A percentile compares a stretch with the other conserved stretches of the same genome.
These are phyloP conservation scores for Rhinichthys klamathensis DNA, from an alignment of 2,113 vertebrate species.

Conservation along the genomic window DNA sequence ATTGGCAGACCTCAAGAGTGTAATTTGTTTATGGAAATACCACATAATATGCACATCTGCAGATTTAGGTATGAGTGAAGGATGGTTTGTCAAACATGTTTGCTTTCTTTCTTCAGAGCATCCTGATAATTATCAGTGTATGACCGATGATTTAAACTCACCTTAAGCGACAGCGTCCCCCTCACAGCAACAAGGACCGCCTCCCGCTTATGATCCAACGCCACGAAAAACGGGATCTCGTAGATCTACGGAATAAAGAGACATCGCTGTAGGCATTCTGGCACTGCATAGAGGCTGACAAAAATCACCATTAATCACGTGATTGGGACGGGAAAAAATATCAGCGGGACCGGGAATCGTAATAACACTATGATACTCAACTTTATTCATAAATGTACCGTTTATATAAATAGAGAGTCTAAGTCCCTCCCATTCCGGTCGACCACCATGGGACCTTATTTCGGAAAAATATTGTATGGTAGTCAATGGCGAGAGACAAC, in stretches of 20 bases:
- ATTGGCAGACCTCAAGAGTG: no score
- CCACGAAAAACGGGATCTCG: conserved; percentile 95
- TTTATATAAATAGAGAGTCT: no score
- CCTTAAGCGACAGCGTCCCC: conserved; percentile 94
- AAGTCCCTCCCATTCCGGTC: no score
- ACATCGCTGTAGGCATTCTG: neutral
- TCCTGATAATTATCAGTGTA: neutral
- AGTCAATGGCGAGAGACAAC: no score
- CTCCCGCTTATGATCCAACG: conserved; percentile 93
- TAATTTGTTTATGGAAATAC: conserved; percentile 1
- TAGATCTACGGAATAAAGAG: conserved; percentile 81
- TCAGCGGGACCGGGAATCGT: no score
- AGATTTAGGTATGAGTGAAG: neutral
- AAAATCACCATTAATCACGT: no score
- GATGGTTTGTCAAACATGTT: neutral
- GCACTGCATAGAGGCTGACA: no score
- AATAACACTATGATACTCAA: no score
- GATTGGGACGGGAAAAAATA: no score
- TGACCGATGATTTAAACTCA: conserved; percentile 56
- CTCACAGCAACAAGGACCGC: conserved; percentile 90
- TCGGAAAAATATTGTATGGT: no score
- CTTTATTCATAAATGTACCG: no score
- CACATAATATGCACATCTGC: neutral
- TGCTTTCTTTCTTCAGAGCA: neutral
- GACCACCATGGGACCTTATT: no score